These are phyloP conservation scores for Paramuricea clavata DNA, from an alignment of 92 coral and sea anemone genomes.

Conservation along the genomic window DNA sequence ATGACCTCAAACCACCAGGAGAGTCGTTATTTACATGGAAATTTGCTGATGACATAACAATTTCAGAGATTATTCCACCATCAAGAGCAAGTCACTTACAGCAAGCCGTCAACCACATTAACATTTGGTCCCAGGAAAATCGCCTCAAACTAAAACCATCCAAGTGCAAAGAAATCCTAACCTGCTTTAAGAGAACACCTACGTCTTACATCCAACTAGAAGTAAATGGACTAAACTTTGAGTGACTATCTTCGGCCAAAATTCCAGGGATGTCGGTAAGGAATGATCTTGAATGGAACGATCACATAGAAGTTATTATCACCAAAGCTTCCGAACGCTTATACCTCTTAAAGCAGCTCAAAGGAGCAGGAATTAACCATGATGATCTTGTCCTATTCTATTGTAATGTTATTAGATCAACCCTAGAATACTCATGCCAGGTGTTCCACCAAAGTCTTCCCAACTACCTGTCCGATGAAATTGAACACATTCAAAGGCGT, in stretches of 20 bases:
- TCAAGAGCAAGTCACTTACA: slow-evolving; percentile 45
- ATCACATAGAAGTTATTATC: not conserved
- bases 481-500: slow-evolving; percentile 6
- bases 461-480: not conserved
- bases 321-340: not conserved
- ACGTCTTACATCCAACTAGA: slow-evolving; percentile 9
- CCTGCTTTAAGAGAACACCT: slow-evolving; percentile 56
- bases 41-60: slow-evolving; percentile 68
- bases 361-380: slow-evolving; percentile 2
- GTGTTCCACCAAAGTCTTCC: slow-evolving; percentile 39
- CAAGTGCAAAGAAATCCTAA: slow-evolving; percentile 64
- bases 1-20: slow-evolving; percentile 54
- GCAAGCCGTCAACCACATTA: slow-evolving; percentile 48
- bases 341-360: not conserved
- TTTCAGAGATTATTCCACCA: slow-evolving; percentile 60
- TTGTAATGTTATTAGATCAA: slow-evolving; percentile 53
- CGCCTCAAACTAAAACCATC: slow-evolving; percentile 57
- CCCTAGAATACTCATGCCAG: slow-evolving; percentile 62
- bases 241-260: slow-evolving; percentile 62
- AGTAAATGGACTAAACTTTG: slow-evolving; percentile 53
- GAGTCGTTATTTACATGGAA: slow-evolving; percentile 56
- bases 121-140: slow-evolving; percentile 65
- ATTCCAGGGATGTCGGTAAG: slow-evolving; percentile 51
- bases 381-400: slow-evolving; percentile 3
- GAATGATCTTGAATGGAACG: not conserved